Percentiles rank a stretch among this genome's conserved stretches.
These are phyloP conservation scores for Anoncus sp. DNA, from an alignment of 2,888 invertebrate genomes.

Conservation along the genomic window DNA sequence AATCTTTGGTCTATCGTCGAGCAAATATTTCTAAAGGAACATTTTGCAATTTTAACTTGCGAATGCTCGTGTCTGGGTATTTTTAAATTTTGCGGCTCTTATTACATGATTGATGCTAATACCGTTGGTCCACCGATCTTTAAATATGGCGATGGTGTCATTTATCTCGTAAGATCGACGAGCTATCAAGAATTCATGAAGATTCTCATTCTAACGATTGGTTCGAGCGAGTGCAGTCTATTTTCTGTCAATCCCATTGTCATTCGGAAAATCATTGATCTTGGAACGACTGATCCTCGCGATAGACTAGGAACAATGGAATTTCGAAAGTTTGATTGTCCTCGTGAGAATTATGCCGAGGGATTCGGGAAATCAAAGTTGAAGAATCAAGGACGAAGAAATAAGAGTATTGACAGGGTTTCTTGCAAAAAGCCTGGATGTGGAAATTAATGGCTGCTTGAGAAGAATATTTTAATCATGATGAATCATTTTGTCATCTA, in stretches of 20 bases:
- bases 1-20: constrained; percentile 74
- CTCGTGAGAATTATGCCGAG: constrained; percentile 66
- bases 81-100: constrained; percentile 77
- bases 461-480: not conserved
- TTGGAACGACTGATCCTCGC: constrained; percentile 48
- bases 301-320: constrained; percentile 16
- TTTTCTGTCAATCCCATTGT: constrained; percentile 75
- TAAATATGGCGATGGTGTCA: constrained; percentile 71
- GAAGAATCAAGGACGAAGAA: constrained; percentile 53
- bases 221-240: constrained; percentile 74
- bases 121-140: constrained; percentile 78
- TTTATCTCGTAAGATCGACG: constrained; percentile 75
- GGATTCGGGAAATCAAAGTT: constrained; percentile 62
- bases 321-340: constrained; percentile 55
- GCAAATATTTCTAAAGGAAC: constrained; percentile 71
- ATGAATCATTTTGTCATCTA: too few relatives aligned
- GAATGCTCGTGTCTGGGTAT: constrained; percentile 74
- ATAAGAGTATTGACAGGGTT: constrained; percentile 60
- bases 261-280: constrained; percentile 73
- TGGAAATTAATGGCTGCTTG: constrained; percentile 16
- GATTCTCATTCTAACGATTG: constrained; percentile 72
- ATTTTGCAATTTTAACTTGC: constrained; percentile 75
- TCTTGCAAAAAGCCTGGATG: constrained; percentile 62
- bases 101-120: constrained; percentile 76
- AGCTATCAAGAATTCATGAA: constrained; percentile 73